Percentiles rank a stretch among this genome's conserved stretches.
phyloP scores from a whole-genome alignment of 1,140 invertebrate species.

The Monomorium pharaonis region DNA sequence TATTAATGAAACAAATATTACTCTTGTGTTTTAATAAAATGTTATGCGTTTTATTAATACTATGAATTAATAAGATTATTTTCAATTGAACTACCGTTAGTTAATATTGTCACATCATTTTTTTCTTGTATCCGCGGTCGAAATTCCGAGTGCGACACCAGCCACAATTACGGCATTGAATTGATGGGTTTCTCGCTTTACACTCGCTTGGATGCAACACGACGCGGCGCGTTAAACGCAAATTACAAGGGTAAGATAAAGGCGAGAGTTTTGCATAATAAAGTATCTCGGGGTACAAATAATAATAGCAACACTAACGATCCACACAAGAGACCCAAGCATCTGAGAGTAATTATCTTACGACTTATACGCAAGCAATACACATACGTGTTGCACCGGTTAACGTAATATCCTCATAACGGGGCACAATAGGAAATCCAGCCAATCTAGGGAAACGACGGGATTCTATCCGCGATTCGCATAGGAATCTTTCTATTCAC shows the following conservation, averaged over 20 bases:
- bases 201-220: not conserved
- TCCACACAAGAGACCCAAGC: conserved; percentile 1
- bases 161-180: not conserved
- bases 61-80: not conserved
- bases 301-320: conserved; percentile 19
- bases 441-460: not conserved
- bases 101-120: not conserved
- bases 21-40: not conserved
- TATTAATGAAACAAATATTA: not conserved
- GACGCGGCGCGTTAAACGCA: not conserved
- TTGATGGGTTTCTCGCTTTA: not conserved
- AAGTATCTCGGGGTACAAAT: conserved; percentile 26
- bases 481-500: not conserved
- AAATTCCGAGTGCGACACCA: not conserved
- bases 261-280: not conserved
- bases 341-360: conserved; percentile 11
- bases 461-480: not conserved
- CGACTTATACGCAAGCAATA: not conserved
- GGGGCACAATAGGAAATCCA: not conserved
- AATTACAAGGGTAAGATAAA: conserved; percentile 21
- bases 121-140: not conserved
- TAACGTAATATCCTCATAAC: not conserved
- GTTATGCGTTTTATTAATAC: not conserved
- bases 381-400: not conserved
- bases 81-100: not conserved